Evolutionary conservation across 1,140 invertebrate genomes (phyloP), one percentile per base, ranked within the genome.

Genomic region (Hypothenemus hampei): DNA sequence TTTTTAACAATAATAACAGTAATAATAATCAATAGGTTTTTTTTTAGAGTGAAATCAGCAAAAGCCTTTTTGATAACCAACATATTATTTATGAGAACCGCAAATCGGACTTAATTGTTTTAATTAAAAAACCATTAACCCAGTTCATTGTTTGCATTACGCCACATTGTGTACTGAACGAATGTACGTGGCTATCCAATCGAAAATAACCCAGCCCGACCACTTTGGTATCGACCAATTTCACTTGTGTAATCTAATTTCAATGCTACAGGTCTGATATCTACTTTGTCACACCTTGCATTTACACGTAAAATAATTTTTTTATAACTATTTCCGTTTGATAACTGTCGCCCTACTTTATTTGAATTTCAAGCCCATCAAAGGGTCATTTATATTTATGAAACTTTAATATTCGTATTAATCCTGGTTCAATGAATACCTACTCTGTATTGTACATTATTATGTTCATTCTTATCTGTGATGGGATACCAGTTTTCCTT

Each of bases 71-170:
- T n/a, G n/a, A n/a, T n/a, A n/a, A n/a, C n/a, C n/a, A n/a, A n/a
- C n/a, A n/a, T n/a, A n/a, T n/a, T n/a, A n/a, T n/a, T n/a, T n/a
- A n/a, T n/a, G n/a, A n/a, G n/a, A n/a, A n/a, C n/a, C n/a, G n/a
- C n/a, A n/a, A n/a, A n/a, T n/a, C n/a, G n/a, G n/a, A n/a, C n/a
- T n/a, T n/a, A n/a, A n/a, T n/a, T n/a, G n/a, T n/a, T n/a, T n/a
- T n/a, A 37, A 37, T 37, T 37, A 37, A 37, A 37, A 37, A 37
- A 15, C 36, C 36, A 37, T 37, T 37, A 37, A 37, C 36, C 36
- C 8, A 3, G 8, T 13, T 13, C n/a, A 15, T 13, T 15, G 16
- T 37, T 2, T 37, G n/a, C 8, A 37, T 37, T 37, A 16, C 36
- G 16, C 36, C 36, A 37, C 16, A 37, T 18, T 37, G 6, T n/a